phyloP scores from a whole-genome alignment of 2,113 vertebrate species.

The Laticauda colubrina region DNA sequence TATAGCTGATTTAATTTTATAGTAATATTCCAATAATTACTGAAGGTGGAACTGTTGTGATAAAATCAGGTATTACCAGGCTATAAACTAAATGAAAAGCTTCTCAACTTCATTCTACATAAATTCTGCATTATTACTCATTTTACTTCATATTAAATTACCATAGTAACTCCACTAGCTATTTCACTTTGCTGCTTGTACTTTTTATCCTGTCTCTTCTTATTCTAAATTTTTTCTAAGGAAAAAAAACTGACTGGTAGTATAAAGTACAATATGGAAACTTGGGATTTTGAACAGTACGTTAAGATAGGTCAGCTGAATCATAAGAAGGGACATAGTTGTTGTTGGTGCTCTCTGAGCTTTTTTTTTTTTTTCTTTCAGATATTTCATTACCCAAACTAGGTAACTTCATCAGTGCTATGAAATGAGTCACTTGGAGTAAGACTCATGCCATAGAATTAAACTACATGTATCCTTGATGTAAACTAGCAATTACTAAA shows the following conservation, averaged over 20 bases:
- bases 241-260: slow-evolving; percentile 8
- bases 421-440: slow-evolving; percentile 4
- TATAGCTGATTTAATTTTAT: slow-evolving; percentile 9
- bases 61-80: slow-evolving; percentile 14
- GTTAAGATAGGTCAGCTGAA: slow-evolving; percentile 23
- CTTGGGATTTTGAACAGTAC: slow-evolving; percentile 3
- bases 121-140: slow-evolving; percentile 10
- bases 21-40: slow-evolving; percentile 19
- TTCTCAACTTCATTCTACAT: slow-evolving; percentile 12
- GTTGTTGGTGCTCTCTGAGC: not conserved
- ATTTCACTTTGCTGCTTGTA: slow-evolving; percentile 11
- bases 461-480: not conserved
- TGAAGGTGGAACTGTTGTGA: not conserved
- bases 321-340: slow-evolving; percentile 1
- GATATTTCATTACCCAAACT: not conserved
- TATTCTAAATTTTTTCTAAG: not conserved
- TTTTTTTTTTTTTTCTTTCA: not conserved
- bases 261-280: slow-evolving; percentile 20
- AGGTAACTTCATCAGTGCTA: not conserved
- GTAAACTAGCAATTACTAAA: not conserved
- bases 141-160: slow-evolving; percentile 33
- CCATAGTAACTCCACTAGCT: slow-evolving; percentile 17
- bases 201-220: not conserved
- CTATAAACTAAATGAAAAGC: slow-evolving; percentile 33
- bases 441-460: not conserved